phyloP scores from a whole-genome alignment of 2,888 invertebrate genomes.

The Halictus quadricinctus region DNA sequence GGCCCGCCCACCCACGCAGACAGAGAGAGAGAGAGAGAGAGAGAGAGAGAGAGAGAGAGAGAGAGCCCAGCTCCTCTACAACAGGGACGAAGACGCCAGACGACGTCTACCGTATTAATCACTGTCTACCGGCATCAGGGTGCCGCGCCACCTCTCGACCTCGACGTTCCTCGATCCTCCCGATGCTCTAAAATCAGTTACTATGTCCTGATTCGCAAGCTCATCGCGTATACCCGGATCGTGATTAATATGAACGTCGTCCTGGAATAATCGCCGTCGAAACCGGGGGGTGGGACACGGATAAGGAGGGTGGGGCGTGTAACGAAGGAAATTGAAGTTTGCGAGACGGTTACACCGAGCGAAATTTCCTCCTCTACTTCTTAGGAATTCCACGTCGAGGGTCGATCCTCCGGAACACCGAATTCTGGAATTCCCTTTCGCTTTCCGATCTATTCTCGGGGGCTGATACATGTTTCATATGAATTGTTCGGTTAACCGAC shows the following conservation, averaged over 20 bases:
- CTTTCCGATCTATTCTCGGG: slow-evolving; percentile 12
- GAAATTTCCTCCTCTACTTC: neutral
- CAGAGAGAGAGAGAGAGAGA: neutral
- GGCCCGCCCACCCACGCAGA: slow-evolving; percentile 39
- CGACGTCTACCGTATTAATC: slow-evolving; percentile 81
- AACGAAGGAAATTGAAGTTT: slow-evolving; percentile 29
- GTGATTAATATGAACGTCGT: slow-evolving; percentile 61
- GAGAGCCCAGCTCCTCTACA: neutral
- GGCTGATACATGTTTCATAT: neutral
- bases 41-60: neutral
- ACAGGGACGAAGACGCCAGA: slow-evolving; percentile 73
- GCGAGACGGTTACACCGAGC: slow-evolving; percentile 10
- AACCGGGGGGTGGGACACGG: neutral
- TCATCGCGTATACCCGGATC: slow-evolving; percentile 57
- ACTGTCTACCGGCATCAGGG: slow-evolving; percentile 78
- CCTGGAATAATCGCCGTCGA: slow-evolving; percentile 48
- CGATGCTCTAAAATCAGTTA: slow-evolving; percentile 72
- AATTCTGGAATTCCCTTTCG: neutral
- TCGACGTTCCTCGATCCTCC: slow-evolving; percentile 43
- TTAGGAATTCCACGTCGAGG: slow-evolving; percentile 1
- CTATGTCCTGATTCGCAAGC: slow-evolving; percentile 64
- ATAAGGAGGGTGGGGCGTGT: slow-evolving; percentile 1
- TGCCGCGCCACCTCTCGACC: slow-evolving; percentile 59
- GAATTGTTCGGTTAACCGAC: neutral
- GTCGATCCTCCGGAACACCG: neutral